A percentile compares a stretch with the other conserved stretches of the same genome.
phyloP scores from a whole-genome alignment of 2,113 vertebrate species.

The Apodemus speciosus region DNA sequence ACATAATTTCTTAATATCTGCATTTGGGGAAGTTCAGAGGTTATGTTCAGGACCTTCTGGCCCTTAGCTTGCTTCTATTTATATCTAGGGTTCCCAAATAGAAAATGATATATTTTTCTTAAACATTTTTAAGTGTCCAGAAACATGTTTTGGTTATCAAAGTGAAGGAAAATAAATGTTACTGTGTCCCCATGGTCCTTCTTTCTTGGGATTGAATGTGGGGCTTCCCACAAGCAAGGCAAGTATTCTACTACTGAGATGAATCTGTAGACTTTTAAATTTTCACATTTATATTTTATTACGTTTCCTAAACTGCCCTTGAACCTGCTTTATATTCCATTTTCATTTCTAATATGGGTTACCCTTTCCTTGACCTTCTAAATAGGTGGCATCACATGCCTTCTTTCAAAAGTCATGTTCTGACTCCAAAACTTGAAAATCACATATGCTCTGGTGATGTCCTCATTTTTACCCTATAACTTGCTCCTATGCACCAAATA shows the following conservation, averaged over 20 bases:
- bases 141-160: not conserved
- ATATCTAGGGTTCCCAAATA: not conserved
- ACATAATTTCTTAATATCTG: not conserved
- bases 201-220: too few relatives aligned
- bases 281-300: not conserved
- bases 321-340: not conserved
- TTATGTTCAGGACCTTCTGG: not conserved
- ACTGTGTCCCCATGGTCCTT: not conserved
- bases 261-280: not conserved
- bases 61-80: not conserved
- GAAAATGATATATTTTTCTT: not conserved
- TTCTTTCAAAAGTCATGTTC: not conserved
- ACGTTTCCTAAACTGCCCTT: not conserved
- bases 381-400: too few relatives aligned
- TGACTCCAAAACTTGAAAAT: not conserved
- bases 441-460: not conserved
- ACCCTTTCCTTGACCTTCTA: too few relatives aligned
- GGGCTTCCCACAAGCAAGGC: not conserved
- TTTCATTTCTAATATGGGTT: not conserved
- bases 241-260: not conserved
- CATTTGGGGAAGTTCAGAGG: too few relatives aligned
- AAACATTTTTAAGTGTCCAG: not conserved
- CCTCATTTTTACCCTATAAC: not conserved
- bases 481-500: not conserved
- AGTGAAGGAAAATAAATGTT: not conserved